These are phyloP conservation scores for Antheraea yamamai DNA, from an alignment of 2,888 invertebrate species.

Conservation along the genomic window DNA sequence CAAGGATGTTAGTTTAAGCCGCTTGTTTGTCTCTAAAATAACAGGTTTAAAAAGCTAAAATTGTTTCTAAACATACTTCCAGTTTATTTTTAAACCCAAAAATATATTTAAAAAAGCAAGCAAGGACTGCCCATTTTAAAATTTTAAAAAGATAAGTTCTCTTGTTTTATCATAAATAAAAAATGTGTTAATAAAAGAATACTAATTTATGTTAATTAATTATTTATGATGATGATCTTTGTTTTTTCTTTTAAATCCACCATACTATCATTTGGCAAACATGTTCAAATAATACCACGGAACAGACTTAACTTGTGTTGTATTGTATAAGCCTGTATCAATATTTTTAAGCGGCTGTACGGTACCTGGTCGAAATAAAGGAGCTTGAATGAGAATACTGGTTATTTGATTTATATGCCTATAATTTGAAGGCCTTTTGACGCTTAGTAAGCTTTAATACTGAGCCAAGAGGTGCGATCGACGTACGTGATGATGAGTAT, in stretches of 20 bases:
- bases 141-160: no score
- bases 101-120: neutral
- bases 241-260: no score
- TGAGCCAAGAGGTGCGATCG: no score
- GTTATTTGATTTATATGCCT: slow-evolving; percentile 18
- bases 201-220: no score
- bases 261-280: neutral
- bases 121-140: neutral
- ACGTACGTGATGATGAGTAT: no score
- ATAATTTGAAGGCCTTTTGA: no score
- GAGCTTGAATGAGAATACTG: slow-evolving; percentile 62
- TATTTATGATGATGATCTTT: no score
- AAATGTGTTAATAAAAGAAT: no score
- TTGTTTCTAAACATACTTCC: neutral
- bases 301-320: neutral
- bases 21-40: slow-evolving; percentile 11
- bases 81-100: neutral
- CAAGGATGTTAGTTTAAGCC: slow-evolving; percentile 12
- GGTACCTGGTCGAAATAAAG: slow-evolving; percentile 72
- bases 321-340: neutral
- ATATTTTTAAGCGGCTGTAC: slow-evolving; percentile 26
- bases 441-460: no score
- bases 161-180: no score
- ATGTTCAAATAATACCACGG: neutral
- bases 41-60: neutral